Conservation (phyloP, 1,140 invertebrate genomes). For the Papilio polyxenes region DNA sequence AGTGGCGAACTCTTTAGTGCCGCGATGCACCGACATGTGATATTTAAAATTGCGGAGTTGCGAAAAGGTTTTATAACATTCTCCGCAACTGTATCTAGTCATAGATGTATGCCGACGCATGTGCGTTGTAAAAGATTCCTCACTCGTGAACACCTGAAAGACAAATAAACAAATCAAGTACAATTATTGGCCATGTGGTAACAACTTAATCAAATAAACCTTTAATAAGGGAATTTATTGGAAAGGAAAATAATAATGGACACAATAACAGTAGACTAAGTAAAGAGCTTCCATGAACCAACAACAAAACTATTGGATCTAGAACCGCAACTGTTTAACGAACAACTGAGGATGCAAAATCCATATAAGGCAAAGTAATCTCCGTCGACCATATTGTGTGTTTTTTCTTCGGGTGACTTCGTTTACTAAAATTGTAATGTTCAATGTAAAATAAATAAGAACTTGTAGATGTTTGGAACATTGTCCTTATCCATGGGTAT, state of each 20-base stretch:
- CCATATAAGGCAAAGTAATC: neutral
- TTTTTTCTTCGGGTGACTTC: too few species aligned
- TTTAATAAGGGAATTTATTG: constrained; percentile 1
- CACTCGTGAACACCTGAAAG: constrained; percentile 55
- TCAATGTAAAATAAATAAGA: too few species aligned
- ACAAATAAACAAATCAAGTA: constrained; percentile 30
- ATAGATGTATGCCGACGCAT: constrained; percentile 49
- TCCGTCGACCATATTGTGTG: too few species aligned
- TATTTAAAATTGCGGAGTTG: constrained; percentile 89
- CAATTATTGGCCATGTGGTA: constrained; percentile 19
- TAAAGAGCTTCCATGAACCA: neutral
- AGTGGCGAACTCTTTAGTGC: constrained; percentile 87
- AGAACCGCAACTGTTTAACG: neutral
- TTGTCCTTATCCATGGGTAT: too few species aligned
- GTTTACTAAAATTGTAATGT: too few species aligned
- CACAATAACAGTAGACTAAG: neutral
- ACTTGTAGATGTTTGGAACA: too few species aligned
- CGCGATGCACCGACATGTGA: constrained; percentile 87
- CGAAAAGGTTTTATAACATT: constrained; percentile 90
- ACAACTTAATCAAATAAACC: neutral
- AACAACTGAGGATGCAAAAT: neutral
- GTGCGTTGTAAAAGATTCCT: constrained; percentile 49
- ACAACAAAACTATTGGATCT: neutral
- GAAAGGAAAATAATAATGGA: neutral
- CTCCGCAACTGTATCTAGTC: constrained; percentile 86